Percentiles rank a stretch among this genome's conserved stretches.
Conservation (phyloP, 2,888 invertebrate species). For the Ashinkailepas kermadecensis region DNA sequence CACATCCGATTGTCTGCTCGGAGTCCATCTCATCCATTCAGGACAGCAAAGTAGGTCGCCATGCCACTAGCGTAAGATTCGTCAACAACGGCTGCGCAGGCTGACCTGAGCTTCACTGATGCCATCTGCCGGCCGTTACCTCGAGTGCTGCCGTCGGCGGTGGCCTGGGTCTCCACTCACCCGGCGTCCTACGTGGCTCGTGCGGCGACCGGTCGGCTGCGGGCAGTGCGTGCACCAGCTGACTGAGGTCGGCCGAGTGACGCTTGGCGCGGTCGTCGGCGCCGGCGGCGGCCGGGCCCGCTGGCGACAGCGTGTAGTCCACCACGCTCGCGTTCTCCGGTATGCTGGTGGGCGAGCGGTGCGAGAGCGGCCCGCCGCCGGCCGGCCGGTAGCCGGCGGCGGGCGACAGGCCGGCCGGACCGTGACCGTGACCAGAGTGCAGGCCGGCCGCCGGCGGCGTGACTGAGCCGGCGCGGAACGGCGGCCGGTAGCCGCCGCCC, state of each 20-base stretch:
- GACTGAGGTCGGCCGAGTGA: conserved; percentile 6
- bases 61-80: no score
- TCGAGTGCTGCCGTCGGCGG: no score
- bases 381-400: neutral
- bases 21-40: no score
- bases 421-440: no score
- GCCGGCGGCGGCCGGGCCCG: neutral
- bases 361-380: neutral
- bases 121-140: no score
- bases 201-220: neutral
- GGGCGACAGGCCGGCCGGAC: neutral
- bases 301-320: neutral
- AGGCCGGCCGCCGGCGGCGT: no score
- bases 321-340: neutral
- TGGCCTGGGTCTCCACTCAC: neutral
- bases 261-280: neutral
- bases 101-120: no score
- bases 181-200: neutral
- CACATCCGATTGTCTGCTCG: no score
- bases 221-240: neutral
- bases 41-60: no score
- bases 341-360: conserved; percentile 13
- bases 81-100: no score
- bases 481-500: neutral
- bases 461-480: neutral